Conservation (phyloP, 2,113 vertebrate genomes). For the Galbula dea region DNA sequence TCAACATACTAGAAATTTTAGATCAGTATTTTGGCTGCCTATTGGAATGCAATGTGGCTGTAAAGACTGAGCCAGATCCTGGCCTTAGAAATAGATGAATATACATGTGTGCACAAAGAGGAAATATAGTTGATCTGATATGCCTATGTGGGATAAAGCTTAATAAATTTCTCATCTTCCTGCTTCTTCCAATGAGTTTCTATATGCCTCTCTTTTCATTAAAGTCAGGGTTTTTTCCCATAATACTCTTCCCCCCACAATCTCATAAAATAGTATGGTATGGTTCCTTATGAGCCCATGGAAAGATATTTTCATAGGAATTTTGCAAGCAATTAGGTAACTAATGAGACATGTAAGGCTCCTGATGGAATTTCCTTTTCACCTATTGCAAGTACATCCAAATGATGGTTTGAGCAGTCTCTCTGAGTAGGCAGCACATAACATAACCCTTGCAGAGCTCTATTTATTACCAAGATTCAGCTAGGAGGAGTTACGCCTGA, state of each 20-base stretch:
- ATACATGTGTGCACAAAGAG: background rate
- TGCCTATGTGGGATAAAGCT: background rate
- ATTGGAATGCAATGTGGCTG: background rate
- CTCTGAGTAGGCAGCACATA: background rate
- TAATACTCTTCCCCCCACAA: background rate
- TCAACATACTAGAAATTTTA: background rate
- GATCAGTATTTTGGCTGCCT: background rate
- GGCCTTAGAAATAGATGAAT: background rate
- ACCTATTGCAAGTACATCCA: background rate
- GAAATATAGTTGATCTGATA: background rate
- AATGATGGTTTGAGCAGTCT: background rate
- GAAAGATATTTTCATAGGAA: background rate
- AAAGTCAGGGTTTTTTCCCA: background rate
- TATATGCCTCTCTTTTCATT: background rate
- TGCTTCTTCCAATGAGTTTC: background rate
- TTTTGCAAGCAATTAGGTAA: background rate
- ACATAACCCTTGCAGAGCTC: background rate
- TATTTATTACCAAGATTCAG: background rate
- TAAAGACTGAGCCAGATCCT: background rate
- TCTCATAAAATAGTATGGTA: background rate
- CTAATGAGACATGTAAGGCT: background rate
- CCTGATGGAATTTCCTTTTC: background rate
- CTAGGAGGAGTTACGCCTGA: background rate
- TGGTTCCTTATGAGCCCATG: background rate
- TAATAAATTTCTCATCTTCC: background rate